Evolutionary conservation across 2,888 invertebrate genomes (phyloP).

Genomic region (Seira sanloemensis): DNA sequence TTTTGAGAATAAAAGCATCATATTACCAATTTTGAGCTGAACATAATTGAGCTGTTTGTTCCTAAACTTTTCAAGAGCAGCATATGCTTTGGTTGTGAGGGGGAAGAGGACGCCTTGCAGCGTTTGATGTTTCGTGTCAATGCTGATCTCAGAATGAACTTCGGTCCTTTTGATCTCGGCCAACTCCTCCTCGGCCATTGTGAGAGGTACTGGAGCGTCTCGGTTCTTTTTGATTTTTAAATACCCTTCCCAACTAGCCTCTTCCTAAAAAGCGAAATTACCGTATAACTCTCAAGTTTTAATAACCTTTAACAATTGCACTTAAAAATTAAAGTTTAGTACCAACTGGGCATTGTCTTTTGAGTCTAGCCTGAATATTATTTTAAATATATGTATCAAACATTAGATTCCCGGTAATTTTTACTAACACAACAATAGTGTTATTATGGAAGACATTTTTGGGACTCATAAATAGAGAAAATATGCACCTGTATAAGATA

Average conservation of each 20-base stretch:
- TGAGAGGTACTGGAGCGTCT: conserved; percentile 92
- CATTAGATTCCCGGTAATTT: too few species aligned
- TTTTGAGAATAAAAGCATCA: not conserved
- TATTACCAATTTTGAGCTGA: conserved; percentile 88
- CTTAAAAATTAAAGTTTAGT: too few species aligned
- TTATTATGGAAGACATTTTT: too few species aligned
- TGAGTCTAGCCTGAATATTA: conserved; percentile 84
- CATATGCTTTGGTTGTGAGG: conserved; percentile 86
- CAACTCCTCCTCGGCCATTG: conserved; percentile 89
- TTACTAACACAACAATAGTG: too few species aligned
- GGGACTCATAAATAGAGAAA: too few species aligned
- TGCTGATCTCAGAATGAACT: conserved; percentile 84
- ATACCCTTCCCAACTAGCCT: conserved; percentile 89
- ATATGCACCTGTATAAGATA: conserved; percentile 90
- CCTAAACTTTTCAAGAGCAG: conserved; percentile 85
- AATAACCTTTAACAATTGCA: too few species aligned
- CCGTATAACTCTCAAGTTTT: too few species aligned
- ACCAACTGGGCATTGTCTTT: conserved; percentile 85
- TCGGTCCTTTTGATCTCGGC: conserved; percentile 86
- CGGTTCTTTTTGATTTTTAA: conserved; percentile 85
- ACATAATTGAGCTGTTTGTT: conserved; percentile 89
- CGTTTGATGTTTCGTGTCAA: conserved; percentile 91
- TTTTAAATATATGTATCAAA: too few species aligned
- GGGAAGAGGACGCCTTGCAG: conserved; percentile 94
- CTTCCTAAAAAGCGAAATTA: conserved; percentile 84